These are phyloP conservation scores for Melipona beecheii DNA, from an alignment of 2,888 invertebrate genomes.

Conservation along the genomic window DNA sequence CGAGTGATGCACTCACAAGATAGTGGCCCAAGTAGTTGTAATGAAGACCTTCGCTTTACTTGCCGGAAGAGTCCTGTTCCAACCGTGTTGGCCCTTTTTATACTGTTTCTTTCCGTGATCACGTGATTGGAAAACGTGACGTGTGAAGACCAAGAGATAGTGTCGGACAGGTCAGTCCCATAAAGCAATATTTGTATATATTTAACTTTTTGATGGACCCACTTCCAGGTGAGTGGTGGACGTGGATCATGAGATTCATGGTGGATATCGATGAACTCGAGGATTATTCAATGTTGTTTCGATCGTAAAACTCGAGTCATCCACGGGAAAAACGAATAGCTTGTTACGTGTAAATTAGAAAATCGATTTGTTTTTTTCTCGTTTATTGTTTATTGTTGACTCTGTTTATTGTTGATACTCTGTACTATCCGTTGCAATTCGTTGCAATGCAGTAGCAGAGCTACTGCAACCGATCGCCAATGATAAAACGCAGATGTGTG, in stretches of 20 bases:
- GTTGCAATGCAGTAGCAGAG: neutral
- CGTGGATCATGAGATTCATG: constrained; percentile 59
- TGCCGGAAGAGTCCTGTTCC: too few relatives aligned
- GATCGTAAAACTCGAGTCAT: constrained; percentile 30
- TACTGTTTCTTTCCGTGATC: too few relatives aligned
- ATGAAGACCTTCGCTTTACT: too few relatives aligned
- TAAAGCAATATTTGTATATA: neutral
- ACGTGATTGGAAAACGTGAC: too few relatives aligned
- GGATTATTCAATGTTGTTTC: constrained; percentile 50
- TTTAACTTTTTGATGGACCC: constrained; percentile 55
- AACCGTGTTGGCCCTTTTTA: too few relatives aligned
- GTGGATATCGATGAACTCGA: constrained; percentile 15
- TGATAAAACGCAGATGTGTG: constrained; percentile 45
- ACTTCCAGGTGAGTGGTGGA: constrained; percentile 63
- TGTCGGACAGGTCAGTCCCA: too few relatives aligned
- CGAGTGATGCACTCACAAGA: too few relatives aligned
- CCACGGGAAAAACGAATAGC: neutral
- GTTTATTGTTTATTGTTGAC: neutral
- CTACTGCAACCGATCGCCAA: constrained; percentile 22
- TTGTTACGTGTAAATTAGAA: constrained; percentile 1
- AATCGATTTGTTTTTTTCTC: neutral
- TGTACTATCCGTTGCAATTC: neutral
- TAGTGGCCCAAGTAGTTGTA: too few relatives aligned
- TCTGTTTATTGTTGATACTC: neutral
- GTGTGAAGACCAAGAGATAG: too few relatives aligned